Evolutionary conservation across 2,113 vertebrate genomes (phyloP).

Genomic region (Menura novaehollandiae): DNA sequence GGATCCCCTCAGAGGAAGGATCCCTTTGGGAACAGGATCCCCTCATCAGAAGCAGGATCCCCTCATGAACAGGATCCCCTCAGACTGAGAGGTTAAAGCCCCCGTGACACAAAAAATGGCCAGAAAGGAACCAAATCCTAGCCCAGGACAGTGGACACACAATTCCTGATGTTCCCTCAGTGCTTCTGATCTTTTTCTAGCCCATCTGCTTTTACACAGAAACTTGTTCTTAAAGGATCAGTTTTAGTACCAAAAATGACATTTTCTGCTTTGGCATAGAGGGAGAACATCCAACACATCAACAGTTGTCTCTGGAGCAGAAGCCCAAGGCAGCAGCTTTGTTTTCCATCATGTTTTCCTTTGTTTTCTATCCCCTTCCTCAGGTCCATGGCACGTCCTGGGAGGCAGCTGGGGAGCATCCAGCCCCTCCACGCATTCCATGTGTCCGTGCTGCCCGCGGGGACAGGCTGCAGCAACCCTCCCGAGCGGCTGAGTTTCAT

Average conservation of each 20-base stretch:
- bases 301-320: neutral
- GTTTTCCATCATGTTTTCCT: neutral
- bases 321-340: neutral
- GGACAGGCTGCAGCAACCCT: neutral
- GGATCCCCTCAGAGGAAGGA: accelerated
- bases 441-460: accelerated
- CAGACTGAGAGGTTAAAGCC: neutral
- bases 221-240: neutral
- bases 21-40: accelerated
- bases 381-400: neutral
- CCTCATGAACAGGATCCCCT: accelerated
- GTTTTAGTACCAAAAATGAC: neutral
- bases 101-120: accelerated
- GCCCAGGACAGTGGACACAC: neutral
- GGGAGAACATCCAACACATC: neutral
- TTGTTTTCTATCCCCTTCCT: neutral
- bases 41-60: accelerated
- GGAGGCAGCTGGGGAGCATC: neutral
- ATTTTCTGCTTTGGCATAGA: neutral
- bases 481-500: neutral
- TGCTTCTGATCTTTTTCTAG: neutral
- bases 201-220: neutral
- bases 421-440: neutral
- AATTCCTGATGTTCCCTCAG: neutral
- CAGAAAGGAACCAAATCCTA: neutral